phyloP scores from a whole-genome alignment of 30 jellyfish, hydroid and myxozoan species.

The Sanderia malayensis region DNA sequence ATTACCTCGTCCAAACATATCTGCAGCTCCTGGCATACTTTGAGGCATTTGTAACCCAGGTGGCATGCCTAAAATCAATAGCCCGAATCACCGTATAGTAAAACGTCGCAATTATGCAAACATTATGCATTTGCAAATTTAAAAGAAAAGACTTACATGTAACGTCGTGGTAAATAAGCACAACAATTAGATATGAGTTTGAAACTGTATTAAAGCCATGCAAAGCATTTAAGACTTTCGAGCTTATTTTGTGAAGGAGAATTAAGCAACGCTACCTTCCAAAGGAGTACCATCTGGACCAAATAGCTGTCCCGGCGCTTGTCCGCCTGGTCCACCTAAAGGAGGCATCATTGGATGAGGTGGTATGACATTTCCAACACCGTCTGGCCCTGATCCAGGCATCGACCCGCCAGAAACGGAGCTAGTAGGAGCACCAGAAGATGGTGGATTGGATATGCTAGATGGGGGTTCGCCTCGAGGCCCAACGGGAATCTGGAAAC shows the following conservation, averaged over 20 bases:
- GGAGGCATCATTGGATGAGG: conserved; percentile 70
- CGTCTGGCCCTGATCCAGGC: conserved; percentile 57
- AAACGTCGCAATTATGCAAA: too few relatives aligned
- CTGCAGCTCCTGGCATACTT: conserved; percentile 64
- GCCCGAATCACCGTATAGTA: too few relatives aligned
- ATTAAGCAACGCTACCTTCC: too few relatives aligned
- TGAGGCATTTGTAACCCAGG: conserved; percentile 62
- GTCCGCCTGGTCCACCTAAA: conserved; percentile 54
- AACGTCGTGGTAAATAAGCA: too few relatives aligned
- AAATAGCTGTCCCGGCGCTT: conserved; percentile 55
- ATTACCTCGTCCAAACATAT: conserved; percentile 53
- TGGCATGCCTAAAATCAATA: conserved; percentile 44
- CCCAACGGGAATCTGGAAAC: conserved; percentile 52
- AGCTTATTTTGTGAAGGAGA: too few relatives aligned
- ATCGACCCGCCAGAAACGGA: conserved; percentile 34
- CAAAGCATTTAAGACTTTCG: too few relatives aligned
- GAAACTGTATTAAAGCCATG: too few relatives aligned
- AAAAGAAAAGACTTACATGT: too few relatives aligned
- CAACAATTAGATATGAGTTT: too few relatives aligned
- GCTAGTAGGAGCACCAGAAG: conserved; percentile 70
- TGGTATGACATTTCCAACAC: conserved; percentile 50
- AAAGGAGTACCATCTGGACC: conserved; percentile 44
- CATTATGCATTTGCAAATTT: too few relatives aligned
- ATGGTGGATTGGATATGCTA: conserved; percentile 51
- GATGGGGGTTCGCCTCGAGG: conserved; percentile 48